Conservation (phyloP, 1,140 invertebrate genomes). For the Ephestia elutella region DNA sequence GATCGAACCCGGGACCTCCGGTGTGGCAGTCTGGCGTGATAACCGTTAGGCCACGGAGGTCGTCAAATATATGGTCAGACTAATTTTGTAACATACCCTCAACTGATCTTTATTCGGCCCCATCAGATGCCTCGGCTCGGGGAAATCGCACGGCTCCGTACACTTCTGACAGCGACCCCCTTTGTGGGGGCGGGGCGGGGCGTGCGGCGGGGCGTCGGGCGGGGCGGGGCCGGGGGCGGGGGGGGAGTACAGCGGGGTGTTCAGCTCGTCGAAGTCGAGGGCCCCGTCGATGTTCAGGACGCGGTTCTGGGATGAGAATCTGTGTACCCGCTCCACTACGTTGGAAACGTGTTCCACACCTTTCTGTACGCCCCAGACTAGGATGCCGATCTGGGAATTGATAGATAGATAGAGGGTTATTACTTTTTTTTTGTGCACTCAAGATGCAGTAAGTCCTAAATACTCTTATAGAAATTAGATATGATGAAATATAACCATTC, state of each 20-base stretch:
- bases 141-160: conserved; percentile 36
- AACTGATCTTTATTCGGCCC: conserved; percentile 63
- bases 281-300: conserved; percentile 87
- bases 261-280: conserved; percentile 86
- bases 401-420: too few relatives aligned
- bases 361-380: conserved; percentile 85
- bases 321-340: conserved; percentile 78
- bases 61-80: too few relatives aligned
- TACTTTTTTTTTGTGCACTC: too few relatives aligned
- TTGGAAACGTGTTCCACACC: conserved; percentile 84
- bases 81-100: conserved; percentile 35
- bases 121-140: conserved; percentile 56
- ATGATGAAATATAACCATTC: too few relatives aligned
- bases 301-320: conserved; percentile 67
- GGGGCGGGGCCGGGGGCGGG: conserved; percentile 9
- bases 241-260: conserved; percentile 75
- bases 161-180: conserved; percentile 57
- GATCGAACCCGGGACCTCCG: too few relatives aligned
- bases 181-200: conserved; percentile 10
- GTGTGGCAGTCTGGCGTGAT: too few relatives aligned
- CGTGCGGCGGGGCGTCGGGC: neutral
- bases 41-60: too few relatives aligned
- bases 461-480: too few relatives aligned
- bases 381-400: conserved; percentile 80
- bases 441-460: too few relatives aligned